These are phyloP conservation scores for Melanotaenia nigrans DNA, from an alignment of 2,797 vertebrate genomes.

Conservation along the genomic window DNA sequence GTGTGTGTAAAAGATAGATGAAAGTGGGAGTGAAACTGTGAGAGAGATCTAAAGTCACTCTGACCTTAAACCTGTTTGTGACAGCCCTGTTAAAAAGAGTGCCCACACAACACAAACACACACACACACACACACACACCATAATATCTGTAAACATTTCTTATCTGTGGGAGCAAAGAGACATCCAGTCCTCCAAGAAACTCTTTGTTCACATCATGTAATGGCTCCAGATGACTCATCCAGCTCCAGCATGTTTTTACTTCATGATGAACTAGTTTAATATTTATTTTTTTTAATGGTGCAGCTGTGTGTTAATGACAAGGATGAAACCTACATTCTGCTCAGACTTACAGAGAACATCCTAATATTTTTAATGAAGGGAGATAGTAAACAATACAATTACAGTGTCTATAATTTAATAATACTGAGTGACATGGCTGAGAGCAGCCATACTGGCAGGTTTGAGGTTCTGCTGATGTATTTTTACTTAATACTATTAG, in stretches of 20 bases:
- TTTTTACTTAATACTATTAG: too few species aligned
- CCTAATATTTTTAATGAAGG: too few species aligned
- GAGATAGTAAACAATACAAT: too few species aligned
- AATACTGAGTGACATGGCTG: too few species aligned
- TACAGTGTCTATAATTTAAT: too few species aligned
- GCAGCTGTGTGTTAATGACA: background rate
- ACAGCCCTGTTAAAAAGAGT: background rate
- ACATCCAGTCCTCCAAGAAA: background rate
- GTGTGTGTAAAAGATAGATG: conserved; percentile 30
- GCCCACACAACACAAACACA: conserved; percentile 2
- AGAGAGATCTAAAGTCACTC: conserved; percentile 65
- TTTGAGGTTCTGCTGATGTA: too few species aligned
- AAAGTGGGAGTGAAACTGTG: conserved; percentile 56
- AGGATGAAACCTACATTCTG: too few species aligned
- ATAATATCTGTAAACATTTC: background rate
- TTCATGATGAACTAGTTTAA: too few species aligned
- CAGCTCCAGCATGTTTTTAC: background rate
- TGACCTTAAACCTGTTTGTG: conserved; percentile 55
- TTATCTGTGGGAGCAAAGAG: background rate
- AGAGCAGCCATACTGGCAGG: too few species aligned
- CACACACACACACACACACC: background rate
- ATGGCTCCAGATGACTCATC: background rate
- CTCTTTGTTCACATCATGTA: background rate
- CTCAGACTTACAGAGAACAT: too few species aligned
- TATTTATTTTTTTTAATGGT: background rate